Evolutionary conservation across 1,140 invertebrate species (phyloP).

Genomic region (Lordiphosa stackelbergi): DNA sequence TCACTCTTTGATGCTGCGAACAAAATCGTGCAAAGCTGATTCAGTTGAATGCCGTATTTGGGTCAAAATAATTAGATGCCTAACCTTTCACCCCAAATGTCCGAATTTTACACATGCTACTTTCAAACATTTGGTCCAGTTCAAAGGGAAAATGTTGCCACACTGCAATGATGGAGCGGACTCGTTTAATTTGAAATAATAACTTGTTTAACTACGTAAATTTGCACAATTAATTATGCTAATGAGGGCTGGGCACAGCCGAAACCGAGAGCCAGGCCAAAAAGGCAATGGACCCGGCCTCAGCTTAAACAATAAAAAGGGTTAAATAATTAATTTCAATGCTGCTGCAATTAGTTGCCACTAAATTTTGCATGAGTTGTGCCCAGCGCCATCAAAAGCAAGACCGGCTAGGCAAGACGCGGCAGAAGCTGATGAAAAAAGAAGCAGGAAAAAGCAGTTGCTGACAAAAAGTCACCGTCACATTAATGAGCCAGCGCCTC

Average conservation of each 20-base stretch:
- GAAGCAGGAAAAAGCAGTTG: slow-evolving; percentile 13
- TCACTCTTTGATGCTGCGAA: too few species aligned
- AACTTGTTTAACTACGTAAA: slow-evolving; percentile 74
- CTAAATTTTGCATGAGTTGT: slow-evolving; percentile 70
- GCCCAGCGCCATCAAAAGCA: slow-evolving; percentile 35
- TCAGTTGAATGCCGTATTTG: too few species aligned
- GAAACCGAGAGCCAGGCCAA: slow-evolving; percentile 26
- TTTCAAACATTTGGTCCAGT: too few species aligned
- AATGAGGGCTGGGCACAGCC: slow-evolving; percentile 55
- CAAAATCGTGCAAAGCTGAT: too few species aligned
- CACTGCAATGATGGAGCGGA: slow-evolving; percentile 43
- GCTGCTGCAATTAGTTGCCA: slow-evolving; percentile 74
- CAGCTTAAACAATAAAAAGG: slow-evolving; percentile 73
- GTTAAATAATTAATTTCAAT: slow-evolving; percentile 75
- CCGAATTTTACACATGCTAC: too few species aligned
- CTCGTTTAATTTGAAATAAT: slow-evolving; percentile 72
- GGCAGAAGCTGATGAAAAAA: slow-evolving; percentile 11
- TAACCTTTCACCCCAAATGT: too few species aligned
- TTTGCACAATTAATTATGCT: slow-evolving; percentile 76
- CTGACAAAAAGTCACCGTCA: slow-evolving; percentile 40
- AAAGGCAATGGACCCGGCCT: slow-evolving; percentile 41
- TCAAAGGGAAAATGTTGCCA: too few species aligned
- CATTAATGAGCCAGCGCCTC: slow-evolving; percentile 55
- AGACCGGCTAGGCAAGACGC: slow-evolving; percentile 9
- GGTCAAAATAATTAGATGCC: too few species aligned